Conservation (phyloP, 2,888 invertebrate genomes). For the Mystacides longicornis region DNA sequence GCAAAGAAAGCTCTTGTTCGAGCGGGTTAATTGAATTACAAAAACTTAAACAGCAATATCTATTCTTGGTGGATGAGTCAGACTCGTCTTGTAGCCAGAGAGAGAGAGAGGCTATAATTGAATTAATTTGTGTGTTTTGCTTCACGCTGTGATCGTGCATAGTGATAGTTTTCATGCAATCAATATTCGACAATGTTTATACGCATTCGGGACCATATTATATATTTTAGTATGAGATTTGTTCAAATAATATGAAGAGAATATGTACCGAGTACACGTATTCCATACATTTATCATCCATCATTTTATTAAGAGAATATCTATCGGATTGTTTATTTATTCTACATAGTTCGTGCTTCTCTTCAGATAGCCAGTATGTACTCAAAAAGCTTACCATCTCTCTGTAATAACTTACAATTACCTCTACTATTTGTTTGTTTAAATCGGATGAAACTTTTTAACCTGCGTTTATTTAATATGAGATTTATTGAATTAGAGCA, state of each 20-base stretch:
- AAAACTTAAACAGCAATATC: background rate
- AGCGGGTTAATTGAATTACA: background rate
- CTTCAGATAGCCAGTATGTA: too few relatives aligned
- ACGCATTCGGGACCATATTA: too few relatives aligned
- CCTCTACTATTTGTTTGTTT: too few relatives aligned
- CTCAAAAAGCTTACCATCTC: too few relatives aligned
- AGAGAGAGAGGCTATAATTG: background rate
- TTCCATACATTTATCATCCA: background rate
- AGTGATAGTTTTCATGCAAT: background rate
- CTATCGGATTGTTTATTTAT: too few relatives aligned
- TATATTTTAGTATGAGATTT: slow-evolving; percentile 1
- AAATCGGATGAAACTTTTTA: too few relatives aligned
- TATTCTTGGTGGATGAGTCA: background rate
- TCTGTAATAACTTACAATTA: too few relatives aligned
- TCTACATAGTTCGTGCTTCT: too few relatives aligned
- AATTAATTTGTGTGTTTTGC: slow-evolving; percentile 1
- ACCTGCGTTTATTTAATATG: too few relatives aligned
- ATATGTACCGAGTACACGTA: background rate
- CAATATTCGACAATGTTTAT: slow-evolving; percentile 2
- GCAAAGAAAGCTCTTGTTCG: background rate
- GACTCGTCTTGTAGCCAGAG: too few relatives aligned
- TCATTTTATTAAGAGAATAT: background rate
- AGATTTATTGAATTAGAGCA: background rate
- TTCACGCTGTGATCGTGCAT: slow-evolving; percentile 1
- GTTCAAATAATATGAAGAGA: background rate